These are phyloP conservation scores for Excalfactoria chinensis DNA, from an alignment of 2,113 vertebrate species.

Conservation along the genomic window DNA sequence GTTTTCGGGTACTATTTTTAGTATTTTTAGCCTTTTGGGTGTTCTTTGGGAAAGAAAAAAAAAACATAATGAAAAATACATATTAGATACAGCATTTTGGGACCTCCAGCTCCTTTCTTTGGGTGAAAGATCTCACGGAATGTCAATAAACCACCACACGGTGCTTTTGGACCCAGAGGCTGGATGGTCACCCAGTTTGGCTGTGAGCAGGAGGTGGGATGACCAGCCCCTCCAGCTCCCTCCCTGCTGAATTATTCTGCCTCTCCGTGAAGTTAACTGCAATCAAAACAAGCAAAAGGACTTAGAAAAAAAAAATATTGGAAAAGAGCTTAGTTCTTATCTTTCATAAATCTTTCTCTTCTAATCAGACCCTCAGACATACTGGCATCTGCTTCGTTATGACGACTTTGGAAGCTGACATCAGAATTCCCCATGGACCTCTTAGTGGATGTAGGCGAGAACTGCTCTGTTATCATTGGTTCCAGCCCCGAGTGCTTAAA, in stretches of 20 bases:
- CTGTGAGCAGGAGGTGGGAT: background rate
- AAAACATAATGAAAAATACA: background rate
- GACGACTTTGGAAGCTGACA: conserved; percentile 3
- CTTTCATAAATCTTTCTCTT: conserved; percentile 41
- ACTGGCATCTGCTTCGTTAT: conserved; percentile 36
- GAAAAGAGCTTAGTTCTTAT: conserved; percentile 23
- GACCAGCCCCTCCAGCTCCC: background rate
- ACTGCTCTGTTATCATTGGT: background rate
- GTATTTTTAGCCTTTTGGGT: background rate
- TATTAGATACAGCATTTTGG: background rate
- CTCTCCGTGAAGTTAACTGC: conserved; percentile 12
- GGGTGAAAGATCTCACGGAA: background rate
- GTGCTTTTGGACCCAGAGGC: background rate
- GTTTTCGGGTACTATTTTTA: background rate
- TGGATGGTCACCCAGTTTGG: background rate
- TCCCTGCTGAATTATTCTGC: conserved; percentile 10
- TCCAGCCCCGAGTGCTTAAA: background rate
- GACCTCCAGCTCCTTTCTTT: background rate
- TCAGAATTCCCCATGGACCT: background rate
- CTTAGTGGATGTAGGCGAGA: background rate
- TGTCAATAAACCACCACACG: background rate
- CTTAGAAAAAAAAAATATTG: conserved; percentile 37
- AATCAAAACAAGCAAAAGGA: conserved; percentile 54
- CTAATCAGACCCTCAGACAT: conserved; percentile 52
- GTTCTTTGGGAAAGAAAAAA: background rate